phyloP scores from a whole-genome alignment of 2,888 invertebrate species.

The Acrobasis suavella region DNA sequence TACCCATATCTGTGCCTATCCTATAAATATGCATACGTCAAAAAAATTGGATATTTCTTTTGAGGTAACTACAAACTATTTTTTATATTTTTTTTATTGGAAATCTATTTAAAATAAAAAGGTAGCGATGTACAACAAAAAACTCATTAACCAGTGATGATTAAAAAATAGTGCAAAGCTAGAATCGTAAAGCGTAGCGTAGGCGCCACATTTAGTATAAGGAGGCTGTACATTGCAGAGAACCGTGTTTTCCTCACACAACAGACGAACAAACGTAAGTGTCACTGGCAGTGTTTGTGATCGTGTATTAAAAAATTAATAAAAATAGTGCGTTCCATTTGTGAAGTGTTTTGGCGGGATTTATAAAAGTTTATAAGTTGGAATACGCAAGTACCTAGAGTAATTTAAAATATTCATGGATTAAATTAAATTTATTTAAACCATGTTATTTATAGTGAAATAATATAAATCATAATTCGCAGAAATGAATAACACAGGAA shows the following conservation, averaged over 20 bases:
- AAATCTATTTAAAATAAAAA: too few relatives aligned
- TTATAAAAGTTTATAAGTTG: not conserved
- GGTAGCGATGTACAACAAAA: not conserved
- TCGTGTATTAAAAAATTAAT: constrained; percentile 17
- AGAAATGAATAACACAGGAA: too few relatives aligned
- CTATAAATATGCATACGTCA: too few relatives aligned
- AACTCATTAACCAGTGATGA: not conserved
- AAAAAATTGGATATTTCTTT: too few relatives aligned
- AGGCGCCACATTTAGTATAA: constrained; percentile 67
- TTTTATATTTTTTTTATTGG: too few relatives aligned
- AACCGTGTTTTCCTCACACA: constrained; percentile 63
- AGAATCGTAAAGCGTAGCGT: constrained; percentile 45
- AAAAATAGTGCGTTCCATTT: constrained; percentile 26
- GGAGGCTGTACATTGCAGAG: constrained; percentile 46
- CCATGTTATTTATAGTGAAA: too few relatives aligned
- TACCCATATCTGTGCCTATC: too few relatives aligned
- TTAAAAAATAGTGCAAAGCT: constrained; percentile 18
- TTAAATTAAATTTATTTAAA: too few relatives aligned
- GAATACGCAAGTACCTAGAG: not conserved
- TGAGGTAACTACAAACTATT: too few relatives aligned
- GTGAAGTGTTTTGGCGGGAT: constrained; percentile 29
- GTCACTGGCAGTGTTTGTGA: constrained; percentile 38
- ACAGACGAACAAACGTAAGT: constrained; percentile 68
- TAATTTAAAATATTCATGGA: too few relatives aligned
- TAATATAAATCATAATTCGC: too few relatives aligned